Evolutionary conservation across 1,140 invertebrate genomes (phyloP).

Genomic region (Drosophila neocordata): DNA sequence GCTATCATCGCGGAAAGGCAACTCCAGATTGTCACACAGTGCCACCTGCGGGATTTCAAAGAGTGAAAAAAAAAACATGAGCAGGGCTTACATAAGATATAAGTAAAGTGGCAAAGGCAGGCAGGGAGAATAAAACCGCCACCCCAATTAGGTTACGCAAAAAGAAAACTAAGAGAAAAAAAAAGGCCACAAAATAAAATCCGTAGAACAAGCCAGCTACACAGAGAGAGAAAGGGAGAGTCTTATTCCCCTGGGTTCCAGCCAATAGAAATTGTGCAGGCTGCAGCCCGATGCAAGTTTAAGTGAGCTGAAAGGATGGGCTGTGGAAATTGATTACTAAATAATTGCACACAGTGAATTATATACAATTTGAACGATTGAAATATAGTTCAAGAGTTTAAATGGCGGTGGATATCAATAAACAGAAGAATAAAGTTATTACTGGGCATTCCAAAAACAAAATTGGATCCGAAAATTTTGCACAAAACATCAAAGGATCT

Average conservation of each 20-base stretch:
- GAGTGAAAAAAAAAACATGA: slow-evolving; percentile 1
- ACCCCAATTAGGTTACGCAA: slow-evolving; percentile 49
- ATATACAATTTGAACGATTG: background rate
- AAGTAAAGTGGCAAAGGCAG: slow-evolving; percentile 83
- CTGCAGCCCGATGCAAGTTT: background rate
- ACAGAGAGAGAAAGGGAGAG: background rate
- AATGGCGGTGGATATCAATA: too few species aligned
- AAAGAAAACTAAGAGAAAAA: slow-evolving; percentile 7
- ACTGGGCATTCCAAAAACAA: too few species aligned
- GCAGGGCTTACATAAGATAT: slow-evolving; percentile 6
- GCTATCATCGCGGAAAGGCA: slow-evolving; percentile 95
- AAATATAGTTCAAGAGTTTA: too few species aligned
- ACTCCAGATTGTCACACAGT: slow-evolving; percentile 93
- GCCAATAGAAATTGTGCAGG: slow-evolving; percentile 3
- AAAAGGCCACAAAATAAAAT: slow-evolving; percentile 13
- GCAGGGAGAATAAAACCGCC: too few species aligned
- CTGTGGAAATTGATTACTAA: background rate
- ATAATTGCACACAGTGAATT: background rate
- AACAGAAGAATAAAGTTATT: too few species aligned
- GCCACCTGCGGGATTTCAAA: slow-evolving; percentile 86
- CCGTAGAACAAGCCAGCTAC: slow-evolving; percentile 13
- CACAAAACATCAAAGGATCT: too few species aligned
- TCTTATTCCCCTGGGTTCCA: background rate
- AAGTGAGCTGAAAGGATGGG: background rate
- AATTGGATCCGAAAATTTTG: too few species aligned